Evolutionary conservation across 2,888 invertebrate genomes (phyloP), one percentile per base, ranked within the genome.

Genomic region (Scaptomyza reducta): DNA sequence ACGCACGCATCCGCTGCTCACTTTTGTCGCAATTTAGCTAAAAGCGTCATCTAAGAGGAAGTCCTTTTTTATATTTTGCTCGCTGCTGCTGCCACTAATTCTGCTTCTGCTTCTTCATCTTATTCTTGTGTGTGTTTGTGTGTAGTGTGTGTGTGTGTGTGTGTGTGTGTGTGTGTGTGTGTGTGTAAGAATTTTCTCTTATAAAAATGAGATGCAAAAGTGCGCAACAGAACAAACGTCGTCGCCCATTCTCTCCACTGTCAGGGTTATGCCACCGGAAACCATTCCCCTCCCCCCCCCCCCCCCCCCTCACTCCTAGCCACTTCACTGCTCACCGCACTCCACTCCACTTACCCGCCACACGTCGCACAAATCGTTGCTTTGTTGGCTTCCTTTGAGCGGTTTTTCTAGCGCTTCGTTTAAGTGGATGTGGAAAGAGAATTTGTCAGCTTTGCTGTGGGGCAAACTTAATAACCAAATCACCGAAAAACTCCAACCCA

Each of bases 11-110:
- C 74, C 67, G 84, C 54, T 78, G 77, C 75, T 76, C 84, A 83
- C 80, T 82, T 82, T 85, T 87, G 85, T 85, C 83, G 83, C 87
- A 87, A 84, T 84, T 84, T 84, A 81, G 87, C 87, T 84, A 84
- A 84, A 87, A 84, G 83, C 83, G 82, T 84, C 79, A 70, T 75
- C 82, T 82, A 80, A 82, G 71, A 87, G 87, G 85, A 84, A 87
- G 83, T 81, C 85, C 77, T 81, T 83, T 86, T 82, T 85, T 38
- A 40, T 40, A 87, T 84, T 73, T 68, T 75, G 61, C 77, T 68
- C 60, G 53, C 74, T 55, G 22, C 45, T 31, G 18, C 9, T 16
- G 13, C 27, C 13, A 42, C 9, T 16, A 13, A 13, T 33, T n/a
- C 18, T 33, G 3, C 33, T 31, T 13, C 18, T 31, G 11, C 22